Conservation (phyloP, 2,888 invertebrate genomes). For the Pollenia angustigena region DNA sequence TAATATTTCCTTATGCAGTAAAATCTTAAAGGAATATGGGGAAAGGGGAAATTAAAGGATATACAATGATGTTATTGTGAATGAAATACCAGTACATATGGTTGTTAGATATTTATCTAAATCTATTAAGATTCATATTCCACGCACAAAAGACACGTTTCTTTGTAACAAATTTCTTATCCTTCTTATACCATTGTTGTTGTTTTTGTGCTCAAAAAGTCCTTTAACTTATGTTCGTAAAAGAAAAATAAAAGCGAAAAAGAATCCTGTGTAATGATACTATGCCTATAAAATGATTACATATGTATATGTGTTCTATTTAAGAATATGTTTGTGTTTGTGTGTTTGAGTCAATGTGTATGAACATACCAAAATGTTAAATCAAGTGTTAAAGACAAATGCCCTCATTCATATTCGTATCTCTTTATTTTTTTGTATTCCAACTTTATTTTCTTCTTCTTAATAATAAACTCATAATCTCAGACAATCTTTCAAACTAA, state of each 20-base stretch:
- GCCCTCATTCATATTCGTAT: conserved; percentile 54
- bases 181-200: conserved; percentile 22
- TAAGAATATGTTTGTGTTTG: neutral
- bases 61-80: conserved; percentile 16
- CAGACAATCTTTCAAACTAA: conserved; percentile 59
- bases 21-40: neutral
- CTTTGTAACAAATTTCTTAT: conserved; percentile 62
- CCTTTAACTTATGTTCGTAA: conserved; percentile 33
- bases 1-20: neutral
- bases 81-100: conserved; percentile 62
- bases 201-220: conserved; percentile 37
- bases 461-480: conserved; percentile 62
- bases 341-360: conserved; percentile 4
- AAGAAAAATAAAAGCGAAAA: neutral
- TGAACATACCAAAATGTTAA: conserved; percentile 65
- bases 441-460: conserved; percentile 55
- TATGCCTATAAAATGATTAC: conserved; percentile 54
- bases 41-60: conserved; percentile 20
- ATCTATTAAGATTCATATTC: conserved; percentile 74
- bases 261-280: conserved; percentile 49
- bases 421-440: conserved; percentile 34
- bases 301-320: conserved; percentile 11
- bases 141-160: conserved; percentile 73
- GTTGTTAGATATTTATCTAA: conserved; percentile 72
- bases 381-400: conserved; percentile 72